A percentile compares a stretch with the other conserved stretches of the same genome.
Evolutionary conservation across 2,888 invertebrate genomes (phyloP).

Genomic region (Portevinia maculata): DNA sequence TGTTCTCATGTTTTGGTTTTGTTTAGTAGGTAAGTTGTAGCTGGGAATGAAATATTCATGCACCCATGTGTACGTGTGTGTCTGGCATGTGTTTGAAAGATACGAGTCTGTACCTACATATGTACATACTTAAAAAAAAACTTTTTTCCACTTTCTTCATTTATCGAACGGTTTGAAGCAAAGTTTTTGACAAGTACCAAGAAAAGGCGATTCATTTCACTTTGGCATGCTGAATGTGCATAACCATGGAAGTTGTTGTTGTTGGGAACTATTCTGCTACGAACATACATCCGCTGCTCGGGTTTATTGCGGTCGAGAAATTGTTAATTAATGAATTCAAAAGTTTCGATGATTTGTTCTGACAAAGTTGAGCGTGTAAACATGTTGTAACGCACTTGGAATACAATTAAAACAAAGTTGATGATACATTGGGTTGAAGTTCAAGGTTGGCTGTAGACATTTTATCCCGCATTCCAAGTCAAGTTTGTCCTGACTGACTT

Average conservation of each 20-base stretch:
- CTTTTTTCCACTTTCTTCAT: conserved; percentile 4
- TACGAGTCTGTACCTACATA: too few species aligned
- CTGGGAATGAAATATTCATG: conserved; percentile 11
- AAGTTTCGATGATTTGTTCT: conserved; percentile 6
- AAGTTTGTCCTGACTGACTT: too few species aligned
- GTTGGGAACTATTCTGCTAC: conserved; percentile 2
- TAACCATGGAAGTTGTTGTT: conserved; percentile 45
- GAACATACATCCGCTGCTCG: conserved; percentile 17
- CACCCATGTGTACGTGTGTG: conserved; percentile 21
- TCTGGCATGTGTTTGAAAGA: background rate
- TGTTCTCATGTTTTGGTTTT: conserved; percentile 11
- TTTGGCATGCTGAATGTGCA: conserved; percentile 13
- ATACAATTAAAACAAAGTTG: background rate
- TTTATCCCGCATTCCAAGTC: too few species aligned
- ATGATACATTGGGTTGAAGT: background rate
- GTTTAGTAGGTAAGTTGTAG: background rate
- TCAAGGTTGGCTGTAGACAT: background rate
- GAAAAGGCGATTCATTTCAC: conserved; percentile 40
- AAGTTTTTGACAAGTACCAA: conserved; percentile 64
- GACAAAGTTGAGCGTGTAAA: background rate
- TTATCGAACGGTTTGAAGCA: conserved; percentile 5
- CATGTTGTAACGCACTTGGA: conserved; percentile 11
- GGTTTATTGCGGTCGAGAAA: conserved; percentile 27
- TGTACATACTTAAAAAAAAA: conserved; percentile 25
- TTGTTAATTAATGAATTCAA: conserved; percentile 38